Percentiles rank a stretch among this genome's conserved stretches.
These are phyloP conservation scores for Rhinophrynus dorsalis DNA, from an alignment of 2,797 vertebrate species.

Conservation along the genomic window DNA sequence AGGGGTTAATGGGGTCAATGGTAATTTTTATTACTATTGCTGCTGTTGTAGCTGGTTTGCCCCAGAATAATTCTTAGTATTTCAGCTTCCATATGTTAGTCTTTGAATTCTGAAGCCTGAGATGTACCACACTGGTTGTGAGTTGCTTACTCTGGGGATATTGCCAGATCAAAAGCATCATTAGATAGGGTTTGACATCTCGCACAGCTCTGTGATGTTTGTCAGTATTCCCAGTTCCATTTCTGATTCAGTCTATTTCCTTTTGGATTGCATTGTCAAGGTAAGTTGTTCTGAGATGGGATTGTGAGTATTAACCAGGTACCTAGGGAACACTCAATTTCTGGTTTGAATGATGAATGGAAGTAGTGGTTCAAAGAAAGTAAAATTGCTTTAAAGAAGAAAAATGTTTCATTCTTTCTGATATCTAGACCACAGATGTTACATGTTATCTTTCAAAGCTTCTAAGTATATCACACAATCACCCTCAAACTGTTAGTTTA, in stretches of 20 bases:
- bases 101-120: conserved; percentile 5
- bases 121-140: neutral
- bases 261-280: conserved; percentile 37
- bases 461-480: neutral
- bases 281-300: conserved; percentile 37
- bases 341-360: conserved; percentile 23
- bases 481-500: too few species aligned
- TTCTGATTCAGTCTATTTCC: conserved; percentile 29
- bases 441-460: neutral
- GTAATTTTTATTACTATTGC: too few species aligned
- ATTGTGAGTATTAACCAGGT: conserved; percentile 19
- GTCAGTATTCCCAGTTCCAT: conserved; percentile 35
- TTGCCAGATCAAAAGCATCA: conserved; percentile 34
- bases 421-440: neutral
- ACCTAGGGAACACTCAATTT: conserved; percentile 21
- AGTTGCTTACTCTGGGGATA: conserved; percentile 14
- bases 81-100: conserved; percentile 9
- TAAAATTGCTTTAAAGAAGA: too few species aligned
- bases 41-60: too few species aligned
- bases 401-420: neutral
- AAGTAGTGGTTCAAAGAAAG: neutral
- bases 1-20: too few species aligned
- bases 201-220: conserved; percentile 33
- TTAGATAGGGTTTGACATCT: conserved; percentile 43
- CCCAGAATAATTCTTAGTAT: too few species aligned